Evolutionary conservation across 1,140 invertebrate genomes (phyloP).

Genomic region (Hermetia illucens): DNA sequence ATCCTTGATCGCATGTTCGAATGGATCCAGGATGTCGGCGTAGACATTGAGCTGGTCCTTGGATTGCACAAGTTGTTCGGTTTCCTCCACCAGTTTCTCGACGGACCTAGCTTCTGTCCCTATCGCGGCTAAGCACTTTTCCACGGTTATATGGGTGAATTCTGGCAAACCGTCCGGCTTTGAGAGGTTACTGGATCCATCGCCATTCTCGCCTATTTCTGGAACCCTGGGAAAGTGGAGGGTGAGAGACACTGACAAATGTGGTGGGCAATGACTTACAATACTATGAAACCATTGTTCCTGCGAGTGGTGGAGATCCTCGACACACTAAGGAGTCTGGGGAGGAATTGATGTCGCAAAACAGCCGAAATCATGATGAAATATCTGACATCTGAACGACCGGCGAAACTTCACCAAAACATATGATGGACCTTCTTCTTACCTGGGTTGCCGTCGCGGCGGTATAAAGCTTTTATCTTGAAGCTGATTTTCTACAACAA

Average conservation of each 20-base stretch:
- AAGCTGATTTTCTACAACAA: no score
- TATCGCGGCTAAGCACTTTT: slow-evolving; percentile 67
- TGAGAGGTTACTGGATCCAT: slow-evolving; percentile 57
- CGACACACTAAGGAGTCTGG: no score
- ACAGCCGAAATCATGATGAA: no score
- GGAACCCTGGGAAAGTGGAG: slow-evolving; percentile 52
- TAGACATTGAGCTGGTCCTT: slow-evolving; percentile 39
- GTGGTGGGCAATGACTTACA: slow-evolving; percentile 13
- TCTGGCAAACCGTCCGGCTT: slow-evolving; percentile 57
- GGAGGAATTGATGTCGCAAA: no score
- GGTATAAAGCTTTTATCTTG: no score
- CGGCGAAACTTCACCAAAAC: no score
- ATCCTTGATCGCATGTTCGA: slow-evolving; percentile 56
- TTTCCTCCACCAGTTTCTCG: slow-evolving; percentile 52
- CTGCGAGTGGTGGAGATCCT: neutral
- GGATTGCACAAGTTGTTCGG: slow-evolving; percentile 15
- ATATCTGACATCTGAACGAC: no score
- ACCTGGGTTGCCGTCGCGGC: no score
- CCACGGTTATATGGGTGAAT: slow-evolving; percentile 65
- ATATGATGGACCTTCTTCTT: no score
- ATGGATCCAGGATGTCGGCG: slow-evolving; percentile 54
- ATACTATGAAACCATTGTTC: slow-evolving; percentile 20
- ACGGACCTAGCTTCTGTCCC: slow-evolving; percentile 69
- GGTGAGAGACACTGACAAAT: neutral
- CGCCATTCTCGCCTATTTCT: slow-evolving; percentile 71